Base-by-base conservation (phyloP, 1,140 invertebrate genomes). In the Eulimnadia texana region DNA sequence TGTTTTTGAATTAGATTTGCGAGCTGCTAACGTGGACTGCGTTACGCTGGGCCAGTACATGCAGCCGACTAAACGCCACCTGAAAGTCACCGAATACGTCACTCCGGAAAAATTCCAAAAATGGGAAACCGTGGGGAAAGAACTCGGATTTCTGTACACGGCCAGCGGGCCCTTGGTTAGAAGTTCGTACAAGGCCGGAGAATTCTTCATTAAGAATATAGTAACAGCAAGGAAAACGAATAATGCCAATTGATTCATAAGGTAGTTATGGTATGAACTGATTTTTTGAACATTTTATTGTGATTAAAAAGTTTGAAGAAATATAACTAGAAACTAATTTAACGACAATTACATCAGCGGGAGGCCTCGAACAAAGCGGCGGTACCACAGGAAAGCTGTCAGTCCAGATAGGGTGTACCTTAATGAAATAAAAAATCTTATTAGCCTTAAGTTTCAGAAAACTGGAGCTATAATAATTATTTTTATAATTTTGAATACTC, bases 1-100 rank as follows among this genome's bases (percentile, higher is more conserved):
- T n/a, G n/a, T n/a, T n/a, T n/a, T n/a, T n/a, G n/a, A n/a, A n/a
- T 3, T 69, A 82, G 91, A 95, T 77, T 73, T 96, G 3, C 76
- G 83, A 62, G 70, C 74, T 19, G 83, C 76, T 29, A 85, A 84
- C 25, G 95, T 99, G 0, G 94, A 98, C 70, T 97, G 93, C 72
- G 67, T 99, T 0, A 99, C 97, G 1, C 75, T 99, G 6, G 97
- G 97, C 0, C 97, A 99, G 72, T 99, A 99, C 72, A 99, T 99
- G 93, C 96, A 99, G 72, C 95, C 96, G 0, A 98, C 95, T 2
- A 98, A 96, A 71, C 79, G 84, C 55, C 96, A 99, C 77, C 75
- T 98, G 3, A 93, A 93, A 77, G 93, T 79, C 60, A 59, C 51
- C 55, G 95, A 99, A 73, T 99, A 98, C 75, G 86, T 99, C 0